phyloP scores from a whole-genome alignment of 1,140 invertebrate genomes.

The Euschistus heros region DNA sequence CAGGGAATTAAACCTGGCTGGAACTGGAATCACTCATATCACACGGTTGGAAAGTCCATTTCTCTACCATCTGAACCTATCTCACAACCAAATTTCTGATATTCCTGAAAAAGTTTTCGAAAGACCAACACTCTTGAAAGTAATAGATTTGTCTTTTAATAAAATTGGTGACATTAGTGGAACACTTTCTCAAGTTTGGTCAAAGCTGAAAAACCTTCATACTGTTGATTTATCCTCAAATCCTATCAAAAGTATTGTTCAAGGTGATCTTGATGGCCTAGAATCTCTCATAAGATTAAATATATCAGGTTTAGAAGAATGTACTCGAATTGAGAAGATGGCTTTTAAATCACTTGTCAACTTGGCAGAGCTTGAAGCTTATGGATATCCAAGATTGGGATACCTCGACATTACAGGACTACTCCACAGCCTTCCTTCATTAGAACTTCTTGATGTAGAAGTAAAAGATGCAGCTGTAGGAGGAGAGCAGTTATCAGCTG shows the following conservation, averaged over 20 bases:
- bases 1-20: slow-evolving; percentile 65
- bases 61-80: slow-evolving; percentile 67
- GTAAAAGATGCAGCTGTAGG: slow-evolving; percentile 71
- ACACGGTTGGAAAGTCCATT: slow-evolving; percentile 76
- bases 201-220: slow-evolving; percentile 53
- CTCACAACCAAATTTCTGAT: slow-evolving; percentile 57
- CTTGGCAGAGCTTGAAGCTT: slow-evolving; percentile 54
- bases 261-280: slow-evolving; percentile 61
- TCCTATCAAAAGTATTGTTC: slow-evolving; percentile 55
- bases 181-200: slow-evolving; percentile 45
- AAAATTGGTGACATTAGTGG: slow-evolving; percentile 47
- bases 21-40: slow-evolving; percentile 57
- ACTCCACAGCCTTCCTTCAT: slow-evolving; percentile 52
- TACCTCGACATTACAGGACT: slow-evolving; percentile 75
- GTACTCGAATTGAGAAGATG: slow-evolving; percentile 67
- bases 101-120: slow-evolving; percentile 58
- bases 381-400: slow-evolving; percentile 62
- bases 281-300: slow-evolving; percentile 50
- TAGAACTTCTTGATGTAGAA: slow-evolving; percentile 69
- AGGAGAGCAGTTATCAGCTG: slow-evolving; percentile 66
- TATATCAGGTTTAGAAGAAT: slow-evolving; percentile 54
- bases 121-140: slow-evolving; percentile 64
- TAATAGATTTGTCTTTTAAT: slow-evolving; percentile 67
- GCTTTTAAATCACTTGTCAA: slow-evolving; percentile 63
- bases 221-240: slow-evolving; percentile 67